phyloP scores from a whole-genome alignment of 92 coral and sea anemone genomes.

The Zoanthus sansibaricus region DNA sequence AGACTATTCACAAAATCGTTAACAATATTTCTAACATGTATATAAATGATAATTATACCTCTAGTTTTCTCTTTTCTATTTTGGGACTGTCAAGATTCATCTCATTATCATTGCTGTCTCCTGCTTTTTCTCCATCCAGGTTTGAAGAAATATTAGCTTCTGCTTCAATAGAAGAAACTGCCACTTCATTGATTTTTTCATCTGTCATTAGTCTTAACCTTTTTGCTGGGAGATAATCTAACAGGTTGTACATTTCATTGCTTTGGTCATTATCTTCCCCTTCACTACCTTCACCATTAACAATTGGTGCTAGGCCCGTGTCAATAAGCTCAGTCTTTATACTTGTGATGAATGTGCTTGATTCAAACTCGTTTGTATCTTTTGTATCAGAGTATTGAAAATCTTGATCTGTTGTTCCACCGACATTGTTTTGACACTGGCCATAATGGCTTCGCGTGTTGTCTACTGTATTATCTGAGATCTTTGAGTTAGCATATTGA shows the following conservation, averaged over 20 bases:
- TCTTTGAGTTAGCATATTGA: not conserved
- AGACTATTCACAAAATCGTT: not conserved
- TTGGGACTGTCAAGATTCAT: not conserved
- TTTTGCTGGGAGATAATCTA: conserved; percentile 8
- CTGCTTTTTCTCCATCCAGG: not conserved
- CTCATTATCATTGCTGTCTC: not conserved
- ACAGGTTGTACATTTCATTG: not conserved
- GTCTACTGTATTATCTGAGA: not conserved
- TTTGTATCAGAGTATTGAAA: not conserved
- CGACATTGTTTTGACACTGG: not conserved
- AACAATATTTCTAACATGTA: not conserved
- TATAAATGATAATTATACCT: not conserved
- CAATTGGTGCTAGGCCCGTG: not conserved
- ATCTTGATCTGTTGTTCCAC: not conserved
- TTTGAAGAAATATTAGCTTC: not conserved
- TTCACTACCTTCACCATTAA: not conserved
- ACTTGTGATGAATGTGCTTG: not conserved
- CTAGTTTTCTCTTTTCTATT: not conserved
- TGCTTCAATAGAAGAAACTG: not conserved
- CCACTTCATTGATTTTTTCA: not conserved
- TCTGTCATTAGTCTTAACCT: not conserved
- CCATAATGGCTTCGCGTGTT: not conserved
- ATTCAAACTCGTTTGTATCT: not conserved
- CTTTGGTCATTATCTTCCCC: not conserved
- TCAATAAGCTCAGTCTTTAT: not conserved